These are phyloP conservation scores for Passerculus sandwichensis DNA, from an alignment of 2,797 vertebrate species.

Conservation along the genomic window DNA sequence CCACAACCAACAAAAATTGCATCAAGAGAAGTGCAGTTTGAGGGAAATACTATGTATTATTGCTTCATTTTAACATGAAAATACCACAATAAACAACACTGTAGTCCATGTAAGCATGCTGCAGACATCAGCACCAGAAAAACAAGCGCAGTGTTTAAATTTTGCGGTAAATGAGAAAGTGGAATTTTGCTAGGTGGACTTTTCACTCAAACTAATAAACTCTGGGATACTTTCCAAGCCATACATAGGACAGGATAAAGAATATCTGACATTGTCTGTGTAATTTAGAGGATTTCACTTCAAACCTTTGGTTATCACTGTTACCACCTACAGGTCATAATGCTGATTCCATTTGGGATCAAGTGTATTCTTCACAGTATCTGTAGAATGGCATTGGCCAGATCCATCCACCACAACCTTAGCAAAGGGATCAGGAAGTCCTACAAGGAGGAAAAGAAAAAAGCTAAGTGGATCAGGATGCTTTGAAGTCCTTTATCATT, in stretches of 20 bases:
- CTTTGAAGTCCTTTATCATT: neutral
- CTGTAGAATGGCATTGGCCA: constrained; percentile 98
- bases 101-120: neutral
- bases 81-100: neutral
- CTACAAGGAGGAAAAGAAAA: constrained; percentile 72
- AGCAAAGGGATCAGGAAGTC: constrained; percentile 96
- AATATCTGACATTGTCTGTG: neutral
- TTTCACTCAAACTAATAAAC: neutral
- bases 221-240: neutral
- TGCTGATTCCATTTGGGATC: constrained; percentile 99
- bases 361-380: constrained; percentile 99
- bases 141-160: neutral
- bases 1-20: neutral
- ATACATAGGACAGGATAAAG: neutral
- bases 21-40: neutral
- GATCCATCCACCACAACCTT: constrained; percentile 98
- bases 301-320: constrained; percentile 67
- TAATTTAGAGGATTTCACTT: constrained; percentile 56
- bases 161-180: neutral
- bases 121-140: neutral
- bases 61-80: neutral
- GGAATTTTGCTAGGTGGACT: neutral
- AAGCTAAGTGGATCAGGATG: constrained; percentile 19
- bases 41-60: neutral
- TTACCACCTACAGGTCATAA: constrained; percentile 94